Percentiles rank a stretch among this genome's conserved stretches.
Conservation (phyloP, 2,888 invertebrate genomes). For the Automeris io region DNA sequence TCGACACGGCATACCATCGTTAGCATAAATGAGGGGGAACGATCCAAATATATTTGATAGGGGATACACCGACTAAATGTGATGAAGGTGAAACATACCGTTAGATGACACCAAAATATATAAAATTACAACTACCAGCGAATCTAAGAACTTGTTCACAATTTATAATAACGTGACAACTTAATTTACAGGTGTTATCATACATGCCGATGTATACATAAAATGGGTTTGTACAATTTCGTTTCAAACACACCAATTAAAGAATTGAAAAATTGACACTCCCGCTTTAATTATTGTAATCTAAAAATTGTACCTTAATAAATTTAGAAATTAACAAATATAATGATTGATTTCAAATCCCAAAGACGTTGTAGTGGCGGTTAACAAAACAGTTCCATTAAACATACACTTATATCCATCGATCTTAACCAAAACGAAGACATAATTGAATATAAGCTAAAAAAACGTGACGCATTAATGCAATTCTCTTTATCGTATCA, state of each 20-base stretch:
- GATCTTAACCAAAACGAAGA: conserved; percentile 42
- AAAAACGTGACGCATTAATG: conserved; percentile 71
- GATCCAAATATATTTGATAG: conserved; percentile 42
- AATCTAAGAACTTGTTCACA: conserved; percentile 50
- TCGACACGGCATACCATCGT: conserved; percentile 27
- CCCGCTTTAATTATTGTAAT: conserved; percentile 40
- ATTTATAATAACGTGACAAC: conserved; percentile 63
- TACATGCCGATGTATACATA: conserved; percentile 39
- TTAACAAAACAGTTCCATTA: conserved; percentile 32
- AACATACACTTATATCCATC: conserved; percentile 37
- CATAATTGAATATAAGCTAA: conserved; percentile 45
- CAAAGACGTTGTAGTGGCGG: conserved; percentile 35
- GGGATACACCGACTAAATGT: conserved; percentile 62
- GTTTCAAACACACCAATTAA: conserved; percentile 24
- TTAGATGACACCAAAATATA: conserved; percentile 60
- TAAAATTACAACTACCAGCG: conserved; percentile 62
- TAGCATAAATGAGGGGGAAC: conserved; percentile 49
- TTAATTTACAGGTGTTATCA: conserved; percentile 55
- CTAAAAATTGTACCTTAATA: conserved; percentile 60
- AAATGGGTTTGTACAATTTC: conserved; percentile 23
- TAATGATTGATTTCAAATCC: conserved; percentile 39
- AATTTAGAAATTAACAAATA: conserved; percentile 50
- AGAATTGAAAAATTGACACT: conserved; percentile 40
- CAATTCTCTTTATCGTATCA: conserved; percentile 71
- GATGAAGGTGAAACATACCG: conserved; percentile 23